Evolutionary conservation across 2,113 vertebrate genomes (phyloP).

Genomic region (Eurypyga helias): DNA sequence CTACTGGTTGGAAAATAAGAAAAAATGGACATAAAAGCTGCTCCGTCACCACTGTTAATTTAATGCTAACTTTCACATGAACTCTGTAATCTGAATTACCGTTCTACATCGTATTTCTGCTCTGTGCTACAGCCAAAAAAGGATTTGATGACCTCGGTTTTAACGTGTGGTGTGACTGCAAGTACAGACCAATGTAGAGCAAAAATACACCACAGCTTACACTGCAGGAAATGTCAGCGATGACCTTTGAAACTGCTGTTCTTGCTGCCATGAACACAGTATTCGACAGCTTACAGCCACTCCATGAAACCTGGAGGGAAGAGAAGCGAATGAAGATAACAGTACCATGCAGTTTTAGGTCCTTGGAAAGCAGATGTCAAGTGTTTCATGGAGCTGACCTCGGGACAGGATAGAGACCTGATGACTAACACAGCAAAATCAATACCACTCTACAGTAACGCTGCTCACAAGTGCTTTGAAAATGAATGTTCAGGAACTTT

Average conservation of each 20-base stretch:
- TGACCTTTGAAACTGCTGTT: background rate
- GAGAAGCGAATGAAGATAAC: background rate
- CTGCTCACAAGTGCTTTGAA: slow-evolving; percentile 10
- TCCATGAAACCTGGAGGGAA: background rate
- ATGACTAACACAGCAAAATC: background rate
- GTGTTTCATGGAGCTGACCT: background rate
- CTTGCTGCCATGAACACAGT: background rate
- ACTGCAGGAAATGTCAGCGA: background rate
- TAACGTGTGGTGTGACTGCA: background rate
- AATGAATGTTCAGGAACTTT: background rate
- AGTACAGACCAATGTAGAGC: background rate
- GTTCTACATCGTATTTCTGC: background rate
- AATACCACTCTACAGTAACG: background rate
- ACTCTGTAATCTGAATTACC: background rate
- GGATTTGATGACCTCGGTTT: background rate
- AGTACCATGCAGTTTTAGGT: background rate
- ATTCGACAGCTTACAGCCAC: background rate
- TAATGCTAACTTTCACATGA: background rate
- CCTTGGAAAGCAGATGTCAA: background rate
- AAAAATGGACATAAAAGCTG: background rate
- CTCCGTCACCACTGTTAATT: background rate
- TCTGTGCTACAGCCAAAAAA: slow-evolving; percentile 1
- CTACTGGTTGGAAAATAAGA: background rate
- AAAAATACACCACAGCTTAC: background rate
- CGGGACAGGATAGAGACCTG: background rate